Base-by-base conservation (phyloP, 2,888 invertebrate species). In the Tanytarsus gracilentus region DNA sequence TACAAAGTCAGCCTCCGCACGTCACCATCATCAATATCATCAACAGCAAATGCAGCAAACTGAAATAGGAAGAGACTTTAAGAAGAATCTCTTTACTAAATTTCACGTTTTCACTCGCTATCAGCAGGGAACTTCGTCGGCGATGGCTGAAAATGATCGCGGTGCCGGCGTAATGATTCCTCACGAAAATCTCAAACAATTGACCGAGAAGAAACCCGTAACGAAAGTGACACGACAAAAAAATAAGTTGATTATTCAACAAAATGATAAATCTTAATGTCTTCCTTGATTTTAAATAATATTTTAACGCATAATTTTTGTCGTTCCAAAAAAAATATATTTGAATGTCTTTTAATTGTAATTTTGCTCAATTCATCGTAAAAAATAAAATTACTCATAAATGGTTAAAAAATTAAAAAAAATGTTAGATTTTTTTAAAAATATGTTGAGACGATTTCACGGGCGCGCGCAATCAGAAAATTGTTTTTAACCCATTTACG, bases 151-250 rank as follows among this genome's bases (percentile, higher is more conserved):
- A 8, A 53, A 27, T 1, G 30, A 65, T 55, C 58, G 65, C 3
- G 50, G 68, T 61, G 60, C 63, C 5, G 62, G 58, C 23, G 65
- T 64, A 52, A 65, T 65, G 29, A 82, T 84, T 67, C 82, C 84
- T 26, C 82, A 81, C 67, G 83, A 83, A 68, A 83, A 84, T 66
- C 70, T 85, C 48, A 79, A 84, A 62, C 85, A 85, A 67, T 71
- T 86, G 50, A 82, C 81, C 74, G 78, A 83, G 29, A 77, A 80
- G 39, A 70, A 78, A 27, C 82, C 84, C 0, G 82, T 81, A 27
- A 88, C 89, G 1, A 88, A 85, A 73, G 88, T 90, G 29, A 90
- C 88, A 1, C 79, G 88, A 63, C 84, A 88, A 70, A 85, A 85
- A 69, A 90, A 90, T 71, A 90, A 90, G 69, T 78, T 90, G 11